Percentiles rank a stretch among this genome's conserved stretches.
These are phyloP conservation scores for Phragmatobia fuliginosa DNA, from an alignment of 2,888 invertebrate species.

Conservation along the genomic window DNA sequence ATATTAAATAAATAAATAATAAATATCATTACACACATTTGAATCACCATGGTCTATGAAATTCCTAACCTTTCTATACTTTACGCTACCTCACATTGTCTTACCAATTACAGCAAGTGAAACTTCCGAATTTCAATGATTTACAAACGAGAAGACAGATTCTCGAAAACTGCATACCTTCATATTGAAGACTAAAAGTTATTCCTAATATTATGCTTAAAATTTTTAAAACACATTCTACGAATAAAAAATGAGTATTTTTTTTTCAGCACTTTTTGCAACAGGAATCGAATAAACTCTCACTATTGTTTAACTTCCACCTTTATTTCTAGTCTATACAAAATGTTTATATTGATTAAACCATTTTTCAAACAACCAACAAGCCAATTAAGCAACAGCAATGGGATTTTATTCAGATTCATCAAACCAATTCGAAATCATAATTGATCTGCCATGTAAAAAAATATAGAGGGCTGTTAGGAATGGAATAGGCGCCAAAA, in stretches of 20 bases:
- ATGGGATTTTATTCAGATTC: conserved; percentile 86
- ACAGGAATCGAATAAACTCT: conserved; percentile 30
- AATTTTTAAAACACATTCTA: not conserved
- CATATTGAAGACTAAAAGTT: no score
- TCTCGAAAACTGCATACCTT: no score
- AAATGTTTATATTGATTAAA: conserved; percentile 72
- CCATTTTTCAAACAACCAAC: conserved; percentile 82
- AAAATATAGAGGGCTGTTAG: conserved; percentile 83
- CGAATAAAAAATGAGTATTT: not conserved
- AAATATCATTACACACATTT: not conserved
- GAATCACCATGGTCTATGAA: not conserved
- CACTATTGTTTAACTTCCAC: conserved; percentile 41
- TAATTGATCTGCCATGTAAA: conserved; percentile 85
- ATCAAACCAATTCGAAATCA: conserved; percentile 86
- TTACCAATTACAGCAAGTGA: not conserved
- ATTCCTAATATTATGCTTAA: not conserved
- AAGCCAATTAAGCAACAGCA: conserved; percentile 84
- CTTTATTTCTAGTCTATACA: conserved; percentile 60
- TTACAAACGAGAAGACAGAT: not conserved
- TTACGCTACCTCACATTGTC: not conserved
- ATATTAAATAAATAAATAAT: not conserved
- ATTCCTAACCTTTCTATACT: not conserved
- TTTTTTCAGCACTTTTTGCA: conserved; percentile 35
- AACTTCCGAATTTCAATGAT: not conserved
- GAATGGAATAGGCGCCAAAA: conserved; percentile 83